Evolutionary conservation across 2,888 invertebrate genomes (phyloP).

Genomic region (Eretmocerus hayati): DNA sequence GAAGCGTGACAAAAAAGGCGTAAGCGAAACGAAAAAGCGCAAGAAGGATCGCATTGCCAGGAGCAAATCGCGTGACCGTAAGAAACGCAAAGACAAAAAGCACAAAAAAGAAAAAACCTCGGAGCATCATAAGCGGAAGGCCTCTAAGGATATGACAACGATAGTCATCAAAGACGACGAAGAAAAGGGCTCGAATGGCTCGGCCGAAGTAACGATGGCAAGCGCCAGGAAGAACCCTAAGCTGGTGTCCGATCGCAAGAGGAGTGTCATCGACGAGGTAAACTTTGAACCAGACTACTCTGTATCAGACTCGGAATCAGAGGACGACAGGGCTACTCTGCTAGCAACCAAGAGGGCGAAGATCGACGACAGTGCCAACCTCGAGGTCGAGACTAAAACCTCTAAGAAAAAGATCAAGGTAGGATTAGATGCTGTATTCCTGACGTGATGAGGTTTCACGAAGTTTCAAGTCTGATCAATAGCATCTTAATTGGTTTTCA

Average conservation of each 20-base stretch:
- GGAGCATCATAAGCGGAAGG: conserved; percentile 38
- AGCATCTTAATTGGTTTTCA: too few relatives aligned
- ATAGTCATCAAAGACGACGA: conserved; percentile 1
- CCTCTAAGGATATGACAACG: background rate
- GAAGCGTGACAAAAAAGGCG: too few relatives aligned
- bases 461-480: too few relatives aligned
- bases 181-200: conserved; percentile 4
- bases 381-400: conserved; percentile 37
- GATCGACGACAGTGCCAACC: conserved; percentile 29
- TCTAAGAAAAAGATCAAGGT: conserved; percentile 45
- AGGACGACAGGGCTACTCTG: conserved; percentile 35
- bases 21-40: conserved; percentile 35
- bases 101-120: conserved; percentile 47
- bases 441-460: too few relatives aligned
- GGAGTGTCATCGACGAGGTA: conserved; percentile 64
- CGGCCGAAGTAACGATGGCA: background rate
- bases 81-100: conserved; percentile 47
- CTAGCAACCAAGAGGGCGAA: conserved; percentile 33
- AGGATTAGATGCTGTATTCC: conserved; percentile 26
- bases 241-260: conserved; percentile 54
- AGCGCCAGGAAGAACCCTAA: conserved; percentile 37
- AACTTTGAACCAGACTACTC: conserved; percentile 72
- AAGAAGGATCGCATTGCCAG: conserved; percentile 41
- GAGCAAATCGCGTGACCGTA: conserved; percentile 40
- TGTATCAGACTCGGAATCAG: conserved; percentile 58